A percentile compares a stretch with the other conserved stretches of the same genome.
Evolutionary conservation across 2,797 vertebrate genomes (phyloP).

Genomic region (Anguilla obscura): DNA sequence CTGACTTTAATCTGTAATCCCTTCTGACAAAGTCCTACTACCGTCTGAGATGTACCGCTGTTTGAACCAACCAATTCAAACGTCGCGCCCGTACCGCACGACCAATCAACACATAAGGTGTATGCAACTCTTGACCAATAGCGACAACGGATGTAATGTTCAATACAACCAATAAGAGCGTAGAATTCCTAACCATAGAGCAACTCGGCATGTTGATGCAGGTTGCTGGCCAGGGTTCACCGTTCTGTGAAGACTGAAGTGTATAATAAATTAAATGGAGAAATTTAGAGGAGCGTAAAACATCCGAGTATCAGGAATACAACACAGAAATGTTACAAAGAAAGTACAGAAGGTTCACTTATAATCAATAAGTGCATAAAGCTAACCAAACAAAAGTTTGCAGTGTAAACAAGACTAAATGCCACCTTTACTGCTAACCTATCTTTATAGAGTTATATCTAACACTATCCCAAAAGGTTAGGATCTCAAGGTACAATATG

Average conservation of each 20-base stretch:
- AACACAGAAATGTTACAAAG: too few species aligned
- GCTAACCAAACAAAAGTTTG: too few species aligned
- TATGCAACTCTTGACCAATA: neutral
- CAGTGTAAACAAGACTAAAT: too few species aligned
- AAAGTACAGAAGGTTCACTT: too few species aligned
- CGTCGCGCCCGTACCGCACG: constrained; percentile 53
- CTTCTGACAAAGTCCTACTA: neutral
- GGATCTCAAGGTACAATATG: too few species aligned
- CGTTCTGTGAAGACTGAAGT: neutral
- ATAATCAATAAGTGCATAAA: too few species aligned
- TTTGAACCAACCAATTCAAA: constrained; percentile 63
- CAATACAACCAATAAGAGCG: neutral
- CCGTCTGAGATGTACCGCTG: neutral
- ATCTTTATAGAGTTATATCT: too few species aligned
- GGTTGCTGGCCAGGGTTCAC: neutral
- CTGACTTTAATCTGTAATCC: neutral
- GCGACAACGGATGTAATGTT: neutral
- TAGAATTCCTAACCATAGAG: neutral
- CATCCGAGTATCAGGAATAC: too few species aligned
- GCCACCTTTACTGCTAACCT: too few species aligned
- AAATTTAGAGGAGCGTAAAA: too few species aligned
- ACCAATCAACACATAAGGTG: constrained; percentile 57
- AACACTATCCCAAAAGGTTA: too few species aligned
- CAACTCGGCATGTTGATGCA: neutral
- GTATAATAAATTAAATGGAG: neutral